A percentile compares a stretch with the other conserved stretches of the same genome.
phyloP scores from a whole-genome alignment of 92 coral and sea anemone genomes.

The Porites lobata region DNA sequence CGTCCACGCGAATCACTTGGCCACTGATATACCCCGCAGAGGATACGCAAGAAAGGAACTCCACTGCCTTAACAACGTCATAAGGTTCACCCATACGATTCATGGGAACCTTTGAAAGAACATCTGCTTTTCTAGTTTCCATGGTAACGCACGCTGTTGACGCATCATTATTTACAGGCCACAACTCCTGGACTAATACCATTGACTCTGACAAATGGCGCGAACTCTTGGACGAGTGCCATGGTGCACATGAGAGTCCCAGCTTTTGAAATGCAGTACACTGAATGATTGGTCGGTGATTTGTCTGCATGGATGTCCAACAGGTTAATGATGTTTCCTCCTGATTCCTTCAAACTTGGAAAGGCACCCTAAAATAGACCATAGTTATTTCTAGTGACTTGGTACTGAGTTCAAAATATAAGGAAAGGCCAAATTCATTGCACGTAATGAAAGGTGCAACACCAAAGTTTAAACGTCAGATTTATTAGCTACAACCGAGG shows the following conservation, averaged over 20 bases:
- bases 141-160: neutral
- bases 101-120: slow-evolving; percentile 67
- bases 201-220: slow-evolving; percentile 81
- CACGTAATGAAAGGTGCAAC: no score
- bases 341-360: slow-evolving; percentile 63
- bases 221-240: slow-evolving; percentile 77
- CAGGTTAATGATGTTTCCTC: slow-evolving; percentile 76
- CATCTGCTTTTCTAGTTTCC: slow-evolving; percentile 24
- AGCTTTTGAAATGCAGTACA: slow-evolving; percentile 85
- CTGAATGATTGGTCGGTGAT: slow-evolving; percentile 63
- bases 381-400: neutral
- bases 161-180: slow-evolving; percentile 37
- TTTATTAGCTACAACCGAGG: no score
- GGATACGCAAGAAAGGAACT: slow-evolving; percentile 55
- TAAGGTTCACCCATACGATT: slow-evolving; percentile 54
- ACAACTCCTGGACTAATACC: slow-evolving; percentile 80
- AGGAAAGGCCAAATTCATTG: neutral
- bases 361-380: slow-evolving; percentile 72
- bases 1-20: slow-evolving; percentile 73
- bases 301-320: slow-evolving; percentile 78
- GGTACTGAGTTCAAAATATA: no score
- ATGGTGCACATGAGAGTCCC: slow-evolving; percentile 83
- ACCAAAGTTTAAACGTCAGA: no score
- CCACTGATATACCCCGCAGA: slow-evolving; percentile 74
- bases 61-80: slow-evolving; percentile 61